Conservation (phyloP, 1,140 invertebrate genomes). For the Trachymyrmex septentrionalis region DNA sequence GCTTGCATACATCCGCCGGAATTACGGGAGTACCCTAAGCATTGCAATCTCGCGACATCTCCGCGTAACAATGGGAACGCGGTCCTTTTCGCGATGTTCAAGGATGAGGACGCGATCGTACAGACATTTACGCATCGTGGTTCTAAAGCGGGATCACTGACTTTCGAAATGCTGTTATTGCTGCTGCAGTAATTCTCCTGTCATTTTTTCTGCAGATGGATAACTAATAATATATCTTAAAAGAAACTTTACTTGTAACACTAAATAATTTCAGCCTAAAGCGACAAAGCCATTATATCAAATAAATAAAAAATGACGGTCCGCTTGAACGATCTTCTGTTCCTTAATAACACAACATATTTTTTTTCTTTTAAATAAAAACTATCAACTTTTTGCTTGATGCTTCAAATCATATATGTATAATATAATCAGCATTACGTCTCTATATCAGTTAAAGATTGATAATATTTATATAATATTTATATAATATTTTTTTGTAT, state of each 20-base stretch:
- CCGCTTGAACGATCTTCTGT: background rate
- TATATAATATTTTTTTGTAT: background rate
- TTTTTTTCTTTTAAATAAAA: background rate
- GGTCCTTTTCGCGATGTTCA: background rate
- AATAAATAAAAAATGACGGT: background rate
- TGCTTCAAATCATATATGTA: no score
- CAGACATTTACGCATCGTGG: background rate
- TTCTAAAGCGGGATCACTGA: conserved; percentile 1
- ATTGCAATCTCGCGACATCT: conserved; percentile 1
- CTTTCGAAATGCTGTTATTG: conserved; percentile 35
- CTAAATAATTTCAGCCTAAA: background rate
- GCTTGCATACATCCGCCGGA: background rate
- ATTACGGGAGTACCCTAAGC: background rate
- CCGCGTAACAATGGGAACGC: background rate
- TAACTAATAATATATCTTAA: background rate
- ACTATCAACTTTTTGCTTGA: background rate
- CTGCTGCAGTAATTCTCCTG: background rate
- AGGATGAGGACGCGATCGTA: conserved; percentile 11
- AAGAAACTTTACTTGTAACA: background rate
- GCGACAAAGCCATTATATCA: background rate
- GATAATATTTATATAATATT: background rate
- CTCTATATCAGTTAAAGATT: background rate
- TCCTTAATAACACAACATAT: background rate
- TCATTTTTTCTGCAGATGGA: background rate
- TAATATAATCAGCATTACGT: background rate